Evolutionary conservation across 2,888 invertebrate species (phyloP).

Genomic region (Strigamia crassipes): DNA sequence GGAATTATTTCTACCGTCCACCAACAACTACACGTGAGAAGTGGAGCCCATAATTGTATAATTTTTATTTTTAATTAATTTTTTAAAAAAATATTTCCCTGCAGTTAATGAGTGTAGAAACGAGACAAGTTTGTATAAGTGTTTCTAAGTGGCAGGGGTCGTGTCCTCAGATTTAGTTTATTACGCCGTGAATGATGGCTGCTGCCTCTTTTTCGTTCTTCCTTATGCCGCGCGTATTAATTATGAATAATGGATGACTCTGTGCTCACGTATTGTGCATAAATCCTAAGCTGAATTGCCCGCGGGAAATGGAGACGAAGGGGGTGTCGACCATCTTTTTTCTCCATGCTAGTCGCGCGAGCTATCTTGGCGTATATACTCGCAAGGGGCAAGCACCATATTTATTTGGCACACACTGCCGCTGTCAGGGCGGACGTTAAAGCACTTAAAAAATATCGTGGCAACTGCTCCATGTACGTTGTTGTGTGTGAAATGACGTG

Average conservation of each 20-base stretch:
- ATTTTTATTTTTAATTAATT: neutral
- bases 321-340: slow-evolving; percentile 39
- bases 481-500: slow-evolving; percentile 15
- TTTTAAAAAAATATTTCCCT: too few species aligned
- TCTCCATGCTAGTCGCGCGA: slow-evolving; percentile 17
- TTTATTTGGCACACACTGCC: slow-evolving; percentile 28
- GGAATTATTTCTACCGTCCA: too few species aligned
- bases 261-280: slow-evolving; percentile 16
- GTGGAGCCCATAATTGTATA: too few species aligned
- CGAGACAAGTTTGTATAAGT: slow-evolving; percentile 25
- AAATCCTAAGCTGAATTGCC: neutral
- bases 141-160: slow-evolving; percentile 20
- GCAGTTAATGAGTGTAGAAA: neutral
- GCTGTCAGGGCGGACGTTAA: neutral
- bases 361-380: slow-evolving; percentile 24
- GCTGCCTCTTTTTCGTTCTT: slow-evolving; percentile 23
- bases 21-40: too few species aligned
- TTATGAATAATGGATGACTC: slow-evolving; percentile 42
- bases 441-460: slow-evolving; percentile 19
- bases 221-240: slow-evolving; percentile 36
- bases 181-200: slow-evolving; percentile 28
- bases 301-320: slow-evolving; percentile 27
- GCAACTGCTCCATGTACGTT: neutral
- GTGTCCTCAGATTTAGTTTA: slow-evolving; percentile 8
- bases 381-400: slow-evolving; percentile 31